Evolutionary conservation across 2,797 vertebrate genomes (phyloP).

Genomic region (Eulemur mongoz): DNA sequence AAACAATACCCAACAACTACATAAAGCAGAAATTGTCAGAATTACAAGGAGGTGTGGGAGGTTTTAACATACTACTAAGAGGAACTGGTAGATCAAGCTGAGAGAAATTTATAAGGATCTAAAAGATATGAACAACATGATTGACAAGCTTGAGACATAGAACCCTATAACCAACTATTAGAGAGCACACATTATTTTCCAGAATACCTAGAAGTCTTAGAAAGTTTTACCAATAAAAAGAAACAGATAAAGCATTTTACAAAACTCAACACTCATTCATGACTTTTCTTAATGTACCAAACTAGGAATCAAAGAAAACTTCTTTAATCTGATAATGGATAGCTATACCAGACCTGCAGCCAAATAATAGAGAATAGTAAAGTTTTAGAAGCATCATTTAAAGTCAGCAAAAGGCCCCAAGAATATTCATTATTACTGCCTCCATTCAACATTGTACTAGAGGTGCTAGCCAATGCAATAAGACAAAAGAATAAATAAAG

Average conservation of each 20-base stretch:
- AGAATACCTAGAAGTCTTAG: not conserved
- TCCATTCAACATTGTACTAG: not conserved
- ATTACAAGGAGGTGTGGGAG: not conserved
- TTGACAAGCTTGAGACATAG: not conserved
- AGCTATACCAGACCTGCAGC: not conserved
- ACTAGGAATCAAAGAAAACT: not conserved
- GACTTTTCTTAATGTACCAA: not conserved
- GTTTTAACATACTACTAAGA: not conserved
- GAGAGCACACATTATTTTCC: not conserved
- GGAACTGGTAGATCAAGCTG: not conserved
- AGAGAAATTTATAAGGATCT: not conserved
- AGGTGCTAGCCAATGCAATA: not conserved
- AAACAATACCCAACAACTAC: not conserved
- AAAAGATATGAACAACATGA: not conserved
- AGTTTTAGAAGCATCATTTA: conserved; percentile 19
- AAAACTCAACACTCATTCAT: not conserved
- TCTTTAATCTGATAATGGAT: not conserved
- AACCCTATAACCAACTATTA: not conserved
- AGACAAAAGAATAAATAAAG: not conserved
- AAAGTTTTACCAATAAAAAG: not conserved
- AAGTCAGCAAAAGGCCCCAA: not conserved
- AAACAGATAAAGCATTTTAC: not conserved
- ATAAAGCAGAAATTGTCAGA: not conserved
- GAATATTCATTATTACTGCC: not conserved
- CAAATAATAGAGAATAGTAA: not conserved